These are phyloP conservation scores for Camponotus vicinus DNA, from an alignment of 1,140 invertebrate genomes.

Conservation along the genomic window DNA sequence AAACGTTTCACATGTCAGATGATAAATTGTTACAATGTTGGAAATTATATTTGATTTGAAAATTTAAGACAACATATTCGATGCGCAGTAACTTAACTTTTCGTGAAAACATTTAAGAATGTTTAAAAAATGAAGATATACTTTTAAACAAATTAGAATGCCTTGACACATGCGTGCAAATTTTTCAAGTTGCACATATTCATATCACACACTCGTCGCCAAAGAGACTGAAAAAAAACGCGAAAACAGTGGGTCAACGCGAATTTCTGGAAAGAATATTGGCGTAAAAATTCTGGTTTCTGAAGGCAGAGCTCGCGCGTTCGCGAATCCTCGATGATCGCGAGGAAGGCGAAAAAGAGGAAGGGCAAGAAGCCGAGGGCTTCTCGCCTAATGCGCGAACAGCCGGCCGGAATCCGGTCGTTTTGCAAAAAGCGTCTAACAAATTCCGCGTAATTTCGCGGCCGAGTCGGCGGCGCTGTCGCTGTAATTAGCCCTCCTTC, in stretches of 20 bases:
- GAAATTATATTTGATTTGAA: neutral
- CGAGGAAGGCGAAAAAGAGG: slow-evolving; percentile 62
- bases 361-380: slow-evolving; percentile 43
- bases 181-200: neutral
- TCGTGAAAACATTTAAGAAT: neutral
- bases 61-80: neutral
- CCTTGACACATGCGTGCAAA: neutral
- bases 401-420: slow-evolving; percentile 65
- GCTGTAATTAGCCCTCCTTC: slow-evolving; percentile 73
- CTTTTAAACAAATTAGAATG: no score
- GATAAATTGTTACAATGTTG: neutral
- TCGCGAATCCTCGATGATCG: slow-evolving; percentile 12
- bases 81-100: neutral
- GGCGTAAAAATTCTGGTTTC: slow-evolving; percentile 26
- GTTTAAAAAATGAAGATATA: neutral
- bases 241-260: neutral
- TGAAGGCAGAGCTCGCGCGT: neutral
- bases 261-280: slow-evolving; percentile 27
- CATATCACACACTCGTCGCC: neutral
- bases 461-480: slow-evolving; percentile 54
- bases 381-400: slow-evolving; percentile 70
- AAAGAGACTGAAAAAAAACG: neutral
- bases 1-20: neutral
- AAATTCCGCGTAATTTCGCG: slow-evolving; percentile 77
- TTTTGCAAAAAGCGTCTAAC: slow-evolving; percentile 70